These are phyloP conservation scores for Paratrypauchen microcephalus DNA, from an alignment of 2,797 vertebrate species.

Conservation along the genomic window DNA sequence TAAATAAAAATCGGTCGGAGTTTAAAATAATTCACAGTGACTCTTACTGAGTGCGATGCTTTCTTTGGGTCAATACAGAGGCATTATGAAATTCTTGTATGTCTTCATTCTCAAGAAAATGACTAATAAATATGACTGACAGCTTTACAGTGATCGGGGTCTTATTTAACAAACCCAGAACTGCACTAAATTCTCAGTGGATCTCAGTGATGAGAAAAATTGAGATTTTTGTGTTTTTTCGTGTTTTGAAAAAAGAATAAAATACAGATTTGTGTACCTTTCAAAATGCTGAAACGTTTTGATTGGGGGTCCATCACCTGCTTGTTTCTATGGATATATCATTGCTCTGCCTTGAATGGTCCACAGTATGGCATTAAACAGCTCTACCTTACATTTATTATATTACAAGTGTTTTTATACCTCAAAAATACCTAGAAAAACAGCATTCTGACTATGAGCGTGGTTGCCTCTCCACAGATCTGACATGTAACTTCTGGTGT, in stretches of 20 bases:
- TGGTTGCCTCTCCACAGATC: too few relatives aligned
- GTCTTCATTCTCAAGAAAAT: conserved; percentile 65
- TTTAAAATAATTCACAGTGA: conserved; percentile 51
- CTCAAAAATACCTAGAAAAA: too few relatives aligned
- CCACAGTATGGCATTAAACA: too few relatives aligned
- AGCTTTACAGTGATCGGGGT: conserved; percentile 59
- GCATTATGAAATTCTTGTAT: conserved; percentile 54
- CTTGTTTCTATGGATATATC: too few relatives aligned
- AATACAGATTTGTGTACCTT: not conserved
- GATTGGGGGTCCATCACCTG: too few relatives aligned
- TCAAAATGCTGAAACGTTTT: not conserved
- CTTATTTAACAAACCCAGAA: conserved; percentile 68
- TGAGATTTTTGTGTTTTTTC: conserved; percentile 72
- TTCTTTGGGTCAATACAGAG: conserved; percentile 59
- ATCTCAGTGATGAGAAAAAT: conserved; percentile 64
- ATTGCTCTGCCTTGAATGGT: too few relatives aligned
- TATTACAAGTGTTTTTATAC: too few relatives aligned
- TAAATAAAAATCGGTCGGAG: conserved; percentile 40
- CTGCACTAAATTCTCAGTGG: conserved; percentile 55
- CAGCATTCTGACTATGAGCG: too few relatives aligned
- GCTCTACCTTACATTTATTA: too few relatives aligned
- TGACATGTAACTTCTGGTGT: too few relatives aligned
- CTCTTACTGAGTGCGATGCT: conserved; percentile 52
- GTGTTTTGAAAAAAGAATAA: conserved; percentile 4
- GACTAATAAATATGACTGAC: conserved; percentile 75